phyloP scores from a whole-genome alignment of 2,797 vertebrate species.

The Antrozous pallidus region DNA sequence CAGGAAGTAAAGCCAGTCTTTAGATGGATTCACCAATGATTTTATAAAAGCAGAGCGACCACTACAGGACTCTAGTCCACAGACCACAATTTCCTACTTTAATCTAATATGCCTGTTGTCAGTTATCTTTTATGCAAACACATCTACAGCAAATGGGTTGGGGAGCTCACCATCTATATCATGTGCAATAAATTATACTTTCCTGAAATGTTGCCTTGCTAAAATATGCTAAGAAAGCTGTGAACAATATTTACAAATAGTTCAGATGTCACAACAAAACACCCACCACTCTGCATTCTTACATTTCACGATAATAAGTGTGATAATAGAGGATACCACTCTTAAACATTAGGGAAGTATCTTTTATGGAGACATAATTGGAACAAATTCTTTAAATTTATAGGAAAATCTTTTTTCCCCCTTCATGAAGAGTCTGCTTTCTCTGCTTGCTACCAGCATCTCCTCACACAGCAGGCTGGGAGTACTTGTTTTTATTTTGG shows the following conservation, averaged over 20 bases:
- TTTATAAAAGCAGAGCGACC: accelerated
- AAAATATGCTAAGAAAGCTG: slow-evolving; percentile 83
- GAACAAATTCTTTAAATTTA: slow-evolving; percentile 76
- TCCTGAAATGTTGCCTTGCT: slow-evolving; percentile 78
- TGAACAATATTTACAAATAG: slow-evolving; percentile 86
- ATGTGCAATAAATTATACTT: slow-evolving; percentile 82
- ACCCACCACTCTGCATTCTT: slow-evolving; percentile 79
- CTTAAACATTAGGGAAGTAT: slow-evolving; percentile 76
- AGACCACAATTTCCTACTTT: not conserved
- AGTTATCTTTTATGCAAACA: slow-evolving; percentile 47
- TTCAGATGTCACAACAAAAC: slow-evolving; percentile 84
- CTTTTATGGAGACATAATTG: slow-evolving; percentile 70
- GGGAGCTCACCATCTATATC: slow-evolving; percentile 76
- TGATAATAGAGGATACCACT: slow-evolving; percentile 78
- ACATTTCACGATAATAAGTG: slow-evolving; percentile 75
- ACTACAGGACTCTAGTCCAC: not conserved
- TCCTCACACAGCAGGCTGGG: slow-evolving; percentile 46
- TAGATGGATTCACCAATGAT: not conserved
- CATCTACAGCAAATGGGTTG: slow-evolving; percentile 68
- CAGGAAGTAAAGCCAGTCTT: not conserved
- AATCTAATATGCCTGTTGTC: not conserved
- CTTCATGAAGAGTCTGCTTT: slow-evolving; percentile 61
- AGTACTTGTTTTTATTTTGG: slow-evolving; percentile 55
- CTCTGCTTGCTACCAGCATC: slow-evolving; percentile 52
- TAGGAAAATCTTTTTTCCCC: slow-evolving; percentile 61